Evolutionary conservation across 1,140 invertebrate species (phyloP), one percentile per base, ranked within the genome.

Genomic region (Aphidius ervi): DNA sequence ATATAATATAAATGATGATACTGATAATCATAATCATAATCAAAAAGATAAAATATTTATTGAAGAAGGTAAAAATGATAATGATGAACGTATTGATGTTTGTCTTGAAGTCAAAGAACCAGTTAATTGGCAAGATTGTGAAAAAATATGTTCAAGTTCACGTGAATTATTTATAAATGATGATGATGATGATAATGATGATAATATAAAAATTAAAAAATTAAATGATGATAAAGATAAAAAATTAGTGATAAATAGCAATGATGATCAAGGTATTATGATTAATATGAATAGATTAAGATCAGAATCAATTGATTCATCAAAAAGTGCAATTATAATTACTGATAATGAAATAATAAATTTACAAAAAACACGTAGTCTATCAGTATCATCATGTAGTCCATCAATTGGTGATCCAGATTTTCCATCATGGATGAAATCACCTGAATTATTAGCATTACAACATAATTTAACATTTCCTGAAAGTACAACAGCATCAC

Each of bases 401-500:
- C 80, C 78, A 54, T 31, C 65, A 5, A 60, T 49, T 6, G 70
- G 73, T 46, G 69, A 71, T 71, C 78, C 81, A 56, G 78, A 81
- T 55, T 73, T 79, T 43, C 86, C 85, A 49, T 86, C 85, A 62
- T 91, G 88, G 88, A 88, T 91, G 81, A 85, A 87, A 39, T 89
- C 88, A 5, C 90, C 91, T 0, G 91, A 93, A 71, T 83, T 91
- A 31, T 70, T 93, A 42, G 90, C 90, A 3, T 80, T 90, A 43
- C 89, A 91, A 69, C 90, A 95, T 70, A 95, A 95, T 78, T 78
- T 95, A 45, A 88, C 87, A 20, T 94, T 95, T 73, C 91, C 91
- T 2, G 90, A 88, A 65, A 89, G 87, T 68, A 84, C 83, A 9
- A 89, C 87, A 20, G 87, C 86, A 45, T 91, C 89, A 6, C 88